phyloP scores from a whole-genome alignment of 2,113 vertebrate species.

The Castor canadensis region DNA sequence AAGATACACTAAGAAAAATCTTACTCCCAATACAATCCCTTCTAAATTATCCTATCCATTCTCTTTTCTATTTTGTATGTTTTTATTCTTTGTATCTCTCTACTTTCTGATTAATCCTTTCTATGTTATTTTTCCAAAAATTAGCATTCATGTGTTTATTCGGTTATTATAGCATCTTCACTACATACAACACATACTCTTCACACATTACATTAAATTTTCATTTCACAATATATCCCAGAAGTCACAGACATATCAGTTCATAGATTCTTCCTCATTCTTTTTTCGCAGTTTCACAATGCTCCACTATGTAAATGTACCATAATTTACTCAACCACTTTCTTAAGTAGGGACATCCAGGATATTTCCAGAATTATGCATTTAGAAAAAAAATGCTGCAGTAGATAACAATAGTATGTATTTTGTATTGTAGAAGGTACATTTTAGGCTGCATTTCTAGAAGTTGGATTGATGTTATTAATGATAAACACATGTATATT shows the following conservation, averaged over 20 bases:
- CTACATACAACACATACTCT: background rate
- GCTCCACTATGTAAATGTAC: background rate
- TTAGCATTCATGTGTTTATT: background rate
- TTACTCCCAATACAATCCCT: background rate
- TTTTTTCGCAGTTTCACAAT: background rate
- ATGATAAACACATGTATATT: background rate
- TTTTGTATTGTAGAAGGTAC: background rate
- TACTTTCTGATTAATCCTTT: background rate
- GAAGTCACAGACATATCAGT: background rate
- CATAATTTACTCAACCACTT: background rate
- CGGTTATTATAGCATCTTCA: background rate
- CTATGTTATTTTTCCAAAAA: background rate
- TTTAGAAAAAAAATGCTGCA: background rate
- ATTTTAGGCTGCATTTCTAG: background rate
- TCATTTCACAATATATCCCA: background rate
- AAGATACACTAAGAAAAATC: background rate
- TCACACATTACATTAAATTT: background rate
- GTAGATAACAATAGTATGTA: background rate
- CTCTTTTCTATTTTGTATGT: background rate
- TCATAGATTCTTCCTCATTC: background rate
- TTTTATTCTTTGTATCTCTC: background rate
- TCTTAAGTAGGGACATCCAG: background rate
- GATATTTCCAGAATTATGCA: background rate
- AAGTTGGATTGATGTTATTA: background rate
- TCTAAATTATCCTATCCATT: background rate